Evolutionary conservation across 2,797 vertebrate species (phyloP).

Genomic region (Sebastiscus albofasciatus): DNA sequence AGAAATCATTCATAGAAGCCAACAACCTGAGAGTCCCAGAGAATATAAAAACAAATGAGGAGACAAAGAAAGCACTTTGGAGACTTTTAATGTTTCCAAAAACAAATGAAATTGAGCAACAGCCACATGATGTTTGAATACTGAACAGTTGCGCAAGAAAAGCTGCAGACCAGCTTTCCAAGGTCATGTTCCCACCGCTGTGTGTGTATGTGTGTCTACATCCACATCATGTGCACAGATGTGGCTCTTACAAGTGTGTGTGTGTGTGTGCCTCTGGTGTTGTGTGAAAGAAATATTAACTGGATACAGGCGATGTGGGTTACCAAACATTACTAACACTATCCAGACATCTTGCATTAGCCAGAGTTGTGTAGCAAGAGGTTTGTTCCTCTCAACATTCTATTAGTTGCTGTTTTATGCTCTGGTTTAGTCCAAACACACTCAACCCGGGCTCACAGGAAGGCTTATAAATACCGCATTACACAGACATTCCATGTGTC

Average conservation of each 20-base stretch:
- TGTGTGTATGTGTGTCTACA: neutral
- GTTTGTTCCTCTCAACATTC: conserved; percentile 52
- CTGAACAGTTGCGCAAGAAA: conserved; percentile 41
- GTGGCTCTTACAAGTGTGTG: conserved; percentile 7
- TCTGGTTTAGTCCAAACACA: conserved; percentile 53
- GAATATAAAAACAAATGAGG: conserved; percentile 49
- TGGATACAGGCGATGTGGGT: conserved; percentile 33
- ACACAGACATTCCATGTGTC: too few species aligned
- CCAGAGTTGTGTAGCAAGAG: conserved; percentile 21
- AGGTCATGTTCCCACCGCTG: conserved; percentile 44
- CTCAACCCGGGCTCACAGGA: too few species aligned
- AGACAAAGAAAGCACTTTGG: conserved; percentile 22
- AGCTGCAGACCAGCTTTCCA: conserved; percentile 15
- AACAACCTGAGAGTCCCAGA: conserved; percentile 46
- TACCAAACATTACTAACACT: conserved; percentile 49
- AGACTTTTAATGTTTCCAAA: conserved; percentile 32
- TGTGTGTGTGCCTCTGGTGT: conserved; percentile 16
- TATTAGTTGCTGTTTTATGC: conserved; percentile 58
- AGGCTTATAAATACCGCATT: too few species aligned
- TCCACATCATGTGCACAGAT: conserved; percentile 6
- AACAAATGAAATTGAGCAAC: conserved; percentile 44
- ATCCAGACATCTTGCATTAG: conserved; percentile 38
- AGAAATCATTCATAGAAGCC: conserved; percentile 45
- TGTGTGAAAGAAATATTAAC: conserved; percentile 33
- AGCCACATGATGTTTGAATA: conserved; percentile 31